phyloP scores from a whole-genome alignment of 2,797 vertebrate genomes.

The Sebastes hubbsi region DNA sequence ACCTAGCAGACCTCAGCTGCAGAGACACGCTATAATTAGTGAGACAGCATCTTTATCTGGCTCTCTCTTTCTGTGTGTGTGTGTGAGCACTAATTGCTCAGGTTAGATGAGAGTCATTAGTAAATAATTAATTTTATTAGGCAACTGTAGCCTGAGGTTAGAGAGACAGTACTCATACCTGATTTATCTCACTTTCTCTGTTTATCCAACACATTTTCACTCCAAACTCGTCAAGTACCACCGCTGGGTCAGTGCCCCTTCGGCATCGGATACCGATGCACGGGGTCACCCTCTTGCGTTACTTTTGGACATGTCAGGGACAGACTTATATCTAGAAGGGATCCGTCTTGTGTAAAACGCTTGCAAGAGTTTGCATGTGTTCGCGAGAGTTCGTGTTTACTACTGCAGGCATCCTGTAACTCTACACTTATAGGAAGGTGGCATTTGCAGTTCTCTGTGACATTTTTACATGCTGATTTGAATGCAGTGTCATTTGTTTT shows the following conservation, averaged over 20 bases:
- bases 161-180: constrained; percentile 5
- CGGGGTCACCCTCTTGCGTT: not conserved
- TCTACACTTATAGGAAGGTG: too few species aligned
- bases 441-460: too few species aligned
- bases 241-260: not conserved
- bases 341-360: too few species aligned
- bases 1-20: constrained; percentile 68
- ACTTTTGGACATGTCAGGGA: not conserved
- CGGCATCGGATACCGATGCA: not conserved
- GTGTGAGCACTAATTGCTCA: constrained; percentile 60
- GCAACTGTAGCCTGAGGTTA: constrained; percentile 58
- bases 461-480: too few species aligned
- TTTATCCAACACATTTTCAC: not conserved
- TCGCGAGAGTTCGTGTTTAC: too few species aligned
- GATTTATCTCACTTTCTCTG: not conserved
- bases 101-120: constrained; percentile 73
- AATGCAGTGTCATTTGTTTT: too few species aligned
- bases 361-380: too few species aligned
- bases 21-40: constrained; percentile 72
- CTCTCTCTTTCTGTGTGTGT: constrained; percentile 21
- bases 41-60: constrained; percentile 66
- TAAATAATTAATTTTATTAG: constrained; percentile 80
- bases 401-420: too few species aligned
- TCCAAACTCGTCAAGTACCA: not conserved
- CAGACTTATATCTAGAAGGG: too few species aligned